Evolutionary conservation across 2,888 invertebrate species (phyloP), one percentile per base, ranked within the genome.

Genomic region (Cylindroiulus punctatus): DNA sequence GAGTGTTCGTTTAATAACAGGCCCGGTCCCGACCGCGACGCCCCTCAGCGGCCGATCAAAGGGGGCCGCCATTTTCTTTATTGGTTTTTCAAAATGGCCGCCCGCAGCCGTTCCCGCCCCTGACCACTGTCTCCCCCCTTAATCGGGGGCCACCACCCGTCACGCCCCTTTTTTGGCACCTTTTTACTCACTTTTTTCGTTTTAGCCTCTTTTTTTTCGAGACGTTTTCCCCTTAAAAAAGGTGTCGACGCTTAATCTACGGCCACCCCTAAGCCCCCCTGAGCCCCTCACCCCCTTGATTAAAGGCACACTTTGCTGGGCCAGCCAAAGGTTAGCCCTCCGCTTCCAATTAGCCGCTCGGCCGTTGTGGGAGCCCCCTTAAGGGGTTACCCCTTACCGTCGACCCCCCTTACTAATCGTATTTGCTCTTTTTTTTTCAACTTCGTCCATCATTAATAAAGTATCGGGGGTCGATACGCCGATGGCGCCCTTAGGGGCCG

Each of bases 391-490:
- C 22, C 83, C 40, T 83, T 83, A 26, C 40, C 83, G 40, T 81
- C 81, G 5, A 26, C 22, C 81, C n/a, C 84, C 84, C 40, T 84
- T 36, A 40, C 85, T 85, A 85, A 85, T 85, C 76, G 52, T 85
- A 65, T 85, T 85, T 85, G 85, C 76, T 85, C 76, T 85, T 85
- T 85, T 44, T 84, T n/a, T 47, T 22, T 12, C 30, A 10, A 8
- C 44, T n/a, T 52, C 42, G 4, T 22, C 47, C 83, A 22, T 30
- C 57, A 65, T 85, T 85, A 85, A 85, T 85, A 65, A 85, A 65
- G 57, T 85, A 85, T 85, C 44, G 86, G 40, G 82, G 86, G 86
- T 86, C 86, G 86, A 86, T 86, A 65, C 81, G 86, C 86, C 40
- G 32, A 36, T 76, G 30, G 32, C 30, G 17, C 57, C 36, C 36